Base-by-base conservation (phyloP, 2,113 vertebrate species). In the Hippopotamus amphibius region DNA sequence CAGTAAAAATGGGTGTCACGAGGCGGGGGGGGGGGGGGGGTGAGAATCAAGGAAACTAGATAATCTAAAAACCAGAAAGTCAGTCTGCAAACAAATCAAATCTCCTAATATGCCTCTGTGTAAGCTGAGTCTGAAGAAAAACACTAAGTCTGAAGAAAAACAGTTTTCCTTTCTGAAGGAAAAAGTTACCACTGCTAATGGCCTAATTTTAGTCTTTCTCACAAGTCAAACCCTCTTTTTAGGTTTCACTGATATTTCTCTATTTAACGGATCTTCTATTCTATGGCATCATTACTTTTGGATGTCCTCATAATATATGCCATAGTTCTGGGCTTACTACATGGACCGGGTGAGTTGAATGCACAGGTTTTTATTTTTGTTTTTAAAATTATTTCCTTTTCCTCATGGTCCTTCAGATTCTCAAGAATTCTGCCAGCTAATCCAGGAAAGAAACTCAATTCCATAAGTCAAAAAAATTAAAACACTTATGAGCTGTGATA, bases 81-180 rank as follows among this genome's bases (percentile, higher is more conserved):
- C 86, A 94, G 86, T 81, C 46, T 82, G 26, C 16, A 43, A 89
- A 82, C 82, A 72, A 65, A 55, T 89, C 46, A 74, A 17, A 11
- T 89, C 68, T 43, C 74, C 88, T n/a, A 94, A 82, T 82, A 94
- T 74, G 46, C 46, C 63, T 88, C 55, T 94, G 57, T 80, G 77
- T 81, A 53, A 93, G 63, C 33, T 71, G 74, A 82, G 33, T 88
- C 65, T 82, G 46, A 94, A 88, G 43, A 53, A 92, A 92, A 74
- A 90, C 8, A 57, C 33, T 48, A 48, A 26, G 53, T 55, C 53
- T 55, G 53, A 55, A 55, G 55, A 50, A 76, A 76, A 76, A 76
- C 46, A 76, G 37, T 37, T 37, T 37, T 37, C 37, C 37, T 37
- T 37, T 37, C 37, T 37, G 37, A 37, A 37, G 37, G 37, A 37